Base-by-base conservation (phyloP, 2,888 invertebrate genomes). In the Mesopsocus fuscifrons region DNA sequence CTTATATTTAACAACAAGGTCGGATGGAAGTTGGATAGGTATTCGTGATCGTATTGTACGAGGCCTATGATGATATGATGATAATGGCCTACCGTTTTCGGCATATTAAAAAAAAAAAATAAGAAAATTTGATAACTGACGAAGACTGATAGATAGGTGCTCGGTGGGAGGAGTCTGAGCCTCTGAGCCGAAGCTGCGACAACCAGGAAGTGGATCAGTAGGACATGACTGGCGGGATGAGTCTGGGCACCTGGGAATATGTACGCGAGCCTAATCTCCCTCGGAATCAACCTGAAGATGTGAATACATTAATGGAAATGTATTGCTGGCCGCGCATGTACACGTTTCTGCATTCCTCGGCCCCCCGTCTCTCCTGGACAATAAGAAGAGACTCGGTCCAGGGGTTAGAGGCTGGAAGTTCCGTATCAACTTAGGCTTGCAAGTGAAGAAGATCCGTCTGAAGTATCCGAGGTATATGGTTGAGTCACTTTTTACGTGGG, bases 401-500 rank as follows among this genome's bases (percentile, higher is more conserved):
- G 26, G 26, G 8, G 6, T 26, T 6, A 6, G 8, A 6, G 26
- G 11, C 8, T 9, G 6, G 26, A 11, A 26, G 8, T 11, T 9
- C 26, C 8, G 26, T 18, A 6, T 13, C 38, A 38, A 38, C 38
- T 38, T 38, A 38, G 21, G 21, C 13, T 20, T 5, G n/a, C 38
- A n/a, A n/a, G 21, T 20, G 38, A 38, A 38, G 38, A 38, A 38
- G 38, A 38, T 38, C 18, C 20, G 15, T 38, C 13, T 13, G 20
- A 9, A 20, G 38, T 38, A 38, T 17, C 17, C 21, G 21, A 38
- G 21, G n/a, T 38, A 38, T 21, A 38, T 38, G 21, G 21, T 20
- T 38, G 38, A 38, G 20, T 38, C 38, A 38, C 38, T 18, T 38
- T 38, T 38, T 38, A 38, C 21, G 38, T 38, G 38, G 38, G 38